Evolutionary conservation across 2,113 vertebrate species (phyloP).

Genomic region (Cyphomyrus plagiostoma): DNA sequence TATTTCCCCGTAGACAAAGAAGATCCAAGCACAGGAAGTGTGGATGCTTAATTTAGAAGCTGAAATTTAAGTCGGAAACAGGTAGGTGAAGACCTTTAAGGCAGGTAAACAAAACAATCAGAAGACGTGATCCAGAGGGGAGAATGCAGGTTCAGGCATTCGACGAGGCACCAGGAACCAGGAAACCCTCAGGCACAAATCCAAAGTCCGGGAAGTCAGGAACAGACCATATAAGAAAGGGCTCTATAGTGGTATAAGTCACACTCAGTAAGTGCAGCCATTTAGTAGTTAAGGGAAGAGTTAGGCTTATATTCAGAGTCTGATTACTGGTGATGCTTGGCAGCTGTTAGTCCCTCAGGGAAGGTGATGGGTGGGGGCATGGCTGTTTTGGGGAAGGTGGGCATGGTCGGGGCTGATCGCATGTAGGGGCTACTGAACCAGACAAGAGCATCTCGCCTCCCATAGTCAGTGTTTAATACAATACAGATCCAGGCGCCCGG

Average conservation of each 20-base stretch:
- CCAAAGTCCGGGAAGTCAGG: background rate
- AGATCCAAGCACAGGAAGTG: background rate
- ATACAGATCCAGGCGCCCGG: background rate
- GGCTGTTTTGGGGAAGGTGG: background rate
- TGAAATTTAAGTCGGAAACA: background rate
- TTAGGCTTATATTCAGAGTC: background rate
- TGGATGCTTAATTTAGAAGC: background rate
- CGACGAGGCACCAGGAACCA: background rate
- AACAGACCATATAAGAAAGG: background rate
- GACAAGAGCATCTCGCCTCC: slow-evolving; percentile 56
- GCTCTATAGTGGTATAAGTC: background rate
- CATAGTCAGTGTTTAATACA: slow-evolving; percentile 42
- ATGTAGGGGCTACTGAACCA: slow-evolving; percentile 44
- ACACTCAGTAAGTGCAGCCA: background rate
- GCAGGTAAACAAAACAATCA: background rate
- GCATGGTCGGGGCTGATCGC: background rate
- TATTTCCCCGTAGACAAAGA: slow-evolving; percentile 39
- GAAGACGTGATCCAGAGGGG: background rate
- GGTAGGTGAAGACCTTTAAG: background rate
- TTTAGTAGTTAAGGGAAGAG: background rate
- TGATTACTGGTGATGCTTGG: background rate
- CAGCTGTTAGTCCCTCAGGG: background rate
- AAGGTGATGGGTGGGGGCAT: background rate
- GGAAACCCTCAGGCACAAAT: background rate
- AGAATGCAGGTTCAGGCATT: background rate